Evolutionary conservation across 2,888 invertebrate genomes (phyloP).

Genomic region (Troides oblongomaculatus): DNA sequence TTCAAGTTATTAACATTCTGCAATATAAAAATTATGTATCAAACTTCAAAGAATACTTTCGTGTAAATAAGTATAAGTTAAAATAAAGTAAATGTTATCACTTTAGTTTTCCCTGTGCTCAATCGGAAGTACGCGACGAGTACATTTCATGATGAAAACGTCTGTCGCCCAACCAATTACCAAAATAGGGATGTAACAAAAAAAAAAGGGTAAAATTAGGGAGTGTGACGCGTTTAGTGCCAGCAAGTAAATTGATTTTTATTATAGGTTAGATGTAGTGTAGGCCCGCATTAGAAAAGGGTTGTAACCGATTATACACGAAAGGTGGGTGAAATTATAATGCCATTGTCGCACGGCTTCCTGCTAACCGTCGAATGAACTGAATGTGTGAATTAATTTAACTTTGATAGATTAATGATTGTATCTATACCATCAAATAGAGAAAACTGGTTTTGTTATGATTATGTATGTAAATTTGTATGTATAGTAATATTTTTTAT

Average conservation of each 20-base stretch:
- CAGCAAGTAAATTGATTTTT: constrained; percentile 33
- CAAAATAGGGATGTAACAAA: constrained; percentile 38
- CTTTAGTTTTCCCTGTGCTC: neutral
- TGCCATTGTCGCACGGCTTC: constrained; percentile 23
- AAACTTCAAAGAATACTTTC: too few species aligned
- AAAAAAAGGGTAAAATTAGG: constrained; percentile 52
- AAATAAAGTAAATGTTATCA: neutral
- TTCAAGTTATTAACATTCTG: too few species aligned
- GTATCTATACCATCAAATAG: neutral
- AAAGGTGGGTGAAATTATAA: constrained; percentile 25
- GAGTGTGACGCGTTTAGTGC: constrained; percentile 60
- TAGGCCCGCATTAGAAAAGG: constrained; percentile 38
- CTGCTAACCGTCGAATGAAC: constrained; percentile 2
- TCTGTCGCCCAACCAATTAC: constrained; percentile 29
- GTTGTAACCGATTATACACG: constrained; percentile 33
- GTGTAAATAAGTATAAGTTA: too few species aligned
- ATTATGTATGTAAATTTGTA: too few species aligned
- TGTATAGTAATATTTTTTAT: too few species aligned
- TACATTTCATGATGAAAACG: constrained; percentile 11
- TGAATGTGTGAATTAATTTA: constrained; percentile 11
- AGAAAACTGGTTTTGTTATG: neutral
- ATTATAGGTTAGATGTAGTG: constrained; percentile 49
- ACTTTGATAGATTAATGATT: neutral
- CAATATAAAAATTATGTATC: too few species aligned
- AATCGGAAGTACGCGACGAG: neutral